These are phyloP conservation scores for Caenorhabditis sp. DNA, from an alignment of 2,888 invertebrate genomes.

Conservation along the genomic window DNA sequence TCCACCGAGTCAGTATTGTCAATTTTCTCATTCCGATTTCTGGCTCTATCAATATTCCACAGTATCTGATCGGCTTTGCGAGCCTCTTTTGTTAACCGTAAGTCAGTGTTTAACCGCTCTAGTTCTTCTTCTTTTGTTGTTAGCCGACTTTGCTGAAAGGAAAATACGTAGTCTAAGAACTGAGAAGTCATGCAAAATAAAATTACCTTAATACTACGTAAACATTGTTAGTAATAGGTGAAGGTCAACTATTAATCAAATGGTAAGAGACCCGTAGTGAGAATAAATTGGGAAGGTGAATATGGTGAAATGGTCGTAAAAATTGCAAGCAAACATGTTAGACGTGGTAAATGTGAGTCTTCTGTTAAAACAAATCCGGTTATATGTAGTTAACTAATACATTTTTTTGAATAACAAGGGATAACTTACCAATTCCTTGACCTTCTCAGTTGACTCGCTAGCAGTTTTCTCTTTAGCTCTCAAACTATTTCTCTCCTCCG, in stretches of 20 bases:
- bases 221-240: slow-evolving; percentile 12
- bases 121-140: slow-evolving; percentile 91
- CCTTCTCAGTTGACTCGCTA: slow-evolving; percentile 60
- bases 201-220: slow-evolving; percentile 22
- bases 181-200: neutral
- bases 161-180: neutral
- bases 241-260: neutral
- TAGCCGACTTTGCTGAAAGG: slow-evolving; percentile 87
- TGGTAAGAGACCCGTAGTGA: neutral
- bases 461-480: slow-evolving; percentile 71
- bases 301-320: slow-evolving; percentile 6
- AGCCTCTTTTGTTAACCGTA: slow-evolving; percentile 77
- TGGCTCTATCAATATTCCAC: slow-evolving; percentile 72
- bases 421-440: slow-evolving; percentile 69
- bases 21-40: slow-evolving; percentile 70
- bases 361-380: slow-evolving; percentile 42
- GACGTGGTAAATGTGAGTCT: slow-evolving; percentile 64
- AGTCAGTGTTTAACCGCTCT: slow-evolving; percentile 85
- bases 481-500: slow-evolving; percentile 67
- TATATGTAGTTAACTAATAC: slow-evolving; percentile 19
- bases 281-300: slow-evolving; percentile 9
- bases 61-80: slow-evolving; percentile 80
- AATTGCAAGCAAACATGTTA: slow-evolving; percentile 27
- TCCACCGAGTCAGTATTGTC: slow-evolving; percentile 76
- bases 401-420: neutral